Evolutionary conservation across 2,113 vertebrate species (phyloP), one percentile per base, ranked within the genome.

Genomic region (Lepus americanus): DNA sequence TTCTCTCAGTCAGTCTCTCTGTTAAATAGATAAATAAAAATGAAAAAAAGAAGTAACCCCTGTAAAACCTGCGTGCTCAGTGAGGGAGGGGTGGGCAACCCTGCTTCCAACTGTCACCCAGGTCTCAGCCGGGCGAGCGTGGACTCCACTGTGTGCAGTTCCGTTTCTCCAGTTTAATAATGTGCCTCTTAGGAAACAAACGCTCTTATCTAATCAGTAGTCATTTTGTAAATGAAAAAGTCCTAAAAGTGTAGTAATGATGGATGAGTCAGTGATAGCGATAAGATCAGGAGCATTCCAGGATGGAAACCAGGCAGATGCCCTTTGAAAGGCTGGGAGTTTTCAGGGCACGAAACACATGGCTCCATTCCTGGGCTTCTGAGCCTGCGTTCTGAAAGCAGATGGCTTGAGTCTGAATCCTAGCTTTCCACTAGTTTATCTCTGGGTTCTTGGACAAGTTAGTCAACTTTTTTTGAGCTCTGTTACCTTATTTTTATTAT

Each of bases 201-300:
- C 61, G 25, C 0, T 29, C 12, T 87, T 49, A 22, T 51, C 44
- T 25, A 77, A 31, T 74, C 49, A 69, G 36, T 67, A 64, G 19
- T 91, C 27, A 79, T 19, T 89, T 89, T 76, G 39, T 61, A 53
- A 44, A 51, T 73, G 23, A 70, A 77, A 70, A 64, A 59, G 4
- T 55, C 25, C 31, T 49, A 25, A 93, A 64, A 51, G 55, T 16
- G 31, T 49, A 29, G 13, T 53, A 27, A 55, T 76, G 70, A 49
- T 77, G 49, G 80, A 59, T 85, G 33, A 39, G 77, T 81, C 49
- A 79, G 13, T 53, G 87, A 87, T 85, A 53, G 53, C 63, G 64
- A 67, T 64, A 12, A 70, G 67, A 92, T 70, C 27, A 63, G 55
- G n/a, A 89, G n/a, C 23, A 82, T 59, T 86, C 73, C n/a, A 88